phyloP scores from a whole-genome alignment of 92 coral and sea anemone genomes.

The Actinostola sp. region DNA sequence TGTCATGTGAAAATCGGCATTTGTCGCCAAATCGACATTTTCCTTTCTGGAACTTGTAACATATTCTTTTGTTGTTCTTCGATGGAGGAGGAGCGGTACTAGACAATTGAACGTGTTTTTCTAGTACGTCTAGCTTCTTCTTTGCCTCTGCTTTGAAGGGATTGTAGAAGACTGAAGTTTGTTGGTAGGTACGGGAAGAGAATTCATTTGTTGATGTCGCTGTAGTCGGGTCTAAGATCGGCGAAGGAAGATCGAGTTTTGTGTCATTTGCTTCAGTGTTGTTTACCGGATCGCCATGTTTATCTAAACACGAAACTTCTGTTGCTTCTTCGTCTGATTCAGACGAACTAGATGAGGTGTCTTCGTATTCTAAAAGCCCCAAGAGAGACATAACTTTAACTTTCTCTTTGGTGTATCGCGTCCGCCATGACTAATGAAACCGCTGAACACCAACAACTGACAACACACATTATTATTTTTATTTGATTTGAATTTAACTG shows the following conservation, averaged over 20 bases:
- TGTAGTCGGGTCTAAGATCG: conserved; percentile 46
- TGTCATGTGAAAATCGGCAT: conserved; percentile 71
- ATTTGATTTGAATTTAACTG: no score
- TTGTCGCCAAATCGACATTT: conserved; percentile 71
- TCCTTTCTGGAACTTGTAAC: conserved; percentile 85
- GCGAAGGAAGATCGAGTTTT: conserved; percentile 45
- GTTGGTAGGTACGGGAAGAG: conserved; percentile 57
- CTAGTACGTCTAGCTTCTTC: conserved; percentile 78
- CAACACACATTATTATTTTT: background rate
- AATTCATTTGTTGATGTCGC: conserved; percentile 53
- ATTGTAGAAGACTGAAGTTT: conserved; percentile 86
- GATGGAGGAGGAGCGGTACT: conserved; percentile 42
- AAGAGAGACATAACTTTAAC: conserved; percentile 69
- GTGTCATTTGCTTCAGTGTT: background rate
- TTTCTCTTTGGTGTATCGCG: background rate
- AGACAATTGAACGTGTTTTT: conserved; percentile 87
- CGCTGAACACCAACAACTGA: conserved; percentile 4
- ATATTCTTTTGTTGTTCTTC: conserved; percentile 68
- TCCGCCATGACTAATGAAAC: background rate
- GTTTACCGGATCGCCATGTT: background rate
- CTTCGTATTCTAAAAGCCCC: conserved; percentile 71
- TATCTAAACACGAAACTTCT: conserved; percentile 3
- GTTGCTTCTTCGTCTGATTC: conserved; percentile 55
- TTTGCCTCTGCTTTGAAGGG: conserved; percentile 92
- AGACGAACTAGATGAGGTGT: conserved; percentile 63